Evolutionary conservation across 64 coral and sea anemone genomes (phyloP).

Genomic region (Porites lutea): DNA sequence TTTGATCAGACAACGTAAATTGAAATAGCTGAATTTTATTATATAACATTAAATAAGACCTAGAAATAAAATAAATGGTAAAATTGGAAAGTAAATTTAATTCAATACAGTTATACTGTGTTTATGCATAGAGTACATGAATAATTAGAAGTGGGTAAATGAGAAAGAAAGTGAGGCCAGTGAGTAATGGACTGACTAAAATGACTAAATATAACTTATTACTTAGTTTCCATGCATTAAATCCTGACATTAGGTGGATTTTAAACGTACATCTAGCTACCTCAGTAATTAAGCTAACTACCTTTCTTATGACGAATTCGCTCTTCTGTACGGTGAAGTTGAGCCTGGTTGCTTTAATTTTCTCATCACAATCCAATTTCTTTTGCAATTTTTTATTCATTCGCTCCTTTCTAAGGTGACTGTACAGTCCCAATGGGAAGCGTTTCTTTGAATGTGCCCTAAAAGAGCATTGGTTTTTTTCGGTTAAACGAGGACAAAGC

Average conservation of each 20-base stretch:
- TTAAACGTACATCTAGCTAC: background rate
- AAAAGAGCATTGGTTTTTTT: slow-evolving; percentile 61
- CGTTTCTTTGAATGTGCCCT: slow-evolving; percentile 44
- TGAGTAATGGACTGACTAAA: background rate
- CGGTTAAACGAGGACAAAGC: slow-evolving; percentile 31
- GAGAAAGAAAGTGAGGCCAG: background rate
- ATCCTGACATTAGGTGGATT: background rate
- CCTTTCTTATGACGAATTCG: slow-evolving; percentile 11
- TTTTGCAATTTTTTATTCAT: slow-evolving; percentile 25
- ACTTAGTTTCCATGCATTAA: background rate
- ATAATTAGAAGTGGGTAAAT: too few relatives aligned
- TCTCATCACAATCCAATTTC: slow-evolving; percentile 11
- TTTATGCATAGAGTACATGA: too few relatives aligned
- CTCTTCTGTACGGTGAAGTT: slow-evolving; percentile 1
- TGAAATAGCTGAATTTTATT: too few relatives aligned
- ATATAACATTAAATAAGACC: too few relatives aligned
- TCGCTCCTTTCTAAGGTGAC: slow-evolving; percentile 11
- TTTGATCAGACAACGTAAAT: too few relatives aligned
- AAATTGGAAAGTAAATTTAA: too few relatives aligned
- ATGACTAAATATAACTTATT: background rate
- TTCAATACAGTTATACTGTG: too few relatives aligned
- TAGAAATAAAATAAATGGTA: too few relatives aligned
- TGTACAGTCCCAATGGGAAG: slow-evolving; percentile 62
- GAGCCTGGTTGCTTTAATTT: background rate
- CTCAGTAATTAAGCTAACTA: background rate